Base-by-base conservation (phyloP, 2,888 invertebrate genomes). In the Rhynchonema sp. region DNA sequence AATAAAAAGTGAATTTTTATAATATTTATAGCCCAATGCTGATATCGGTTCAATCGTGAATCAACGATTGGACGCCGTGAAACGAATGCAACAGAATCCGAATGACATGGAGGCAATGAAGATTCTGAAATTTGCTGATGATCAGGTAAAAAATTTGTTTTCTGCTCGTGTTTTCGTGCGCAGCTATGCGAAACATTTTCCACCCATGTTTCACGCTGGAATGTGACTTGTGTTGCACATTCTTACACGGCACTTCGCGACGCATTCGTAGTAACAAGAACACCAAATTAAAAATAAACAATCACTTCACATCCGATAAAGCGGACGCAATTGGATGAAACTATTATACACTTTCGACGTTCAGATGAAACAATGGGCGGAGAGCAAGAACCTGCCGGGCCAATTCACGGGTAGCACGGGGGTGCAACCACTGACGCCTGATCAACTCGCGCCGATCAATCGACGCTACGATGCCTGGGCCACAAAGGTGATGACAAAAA, bases 391-490 rank as follows among this genome's bases (percentile, higher is more conserved):
- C 74, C 66, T 76, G 30, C 85, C 86, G 30, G 92, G 92, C 23
- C 86, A 87, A 76, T 94, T 91, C 78, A 86, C 86, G 46, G 92
- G 92, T 26, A 83, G 84, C 61, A 91, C 91, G 0, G 88, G 90
- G 58, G 87, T 84, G 26, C 83, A 85, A 72, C 82, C 90, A 63
- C 78, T 96, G 64, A 83, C 86, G 23, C 85, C 84, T 59, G 83
- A 85, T 62, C 88, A 94, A 76, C 78, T 94, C 30, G 83, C 85
- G 60, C 77, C 77, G 1, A 66, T 67, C 20, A 70, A 75, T 65
- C 82, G 85, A 69, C 87, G 89, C 60, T 84, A 83, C 63, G 90
- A 92, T 78, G 87, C 91, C 0, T 94, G 94, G 94, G 89, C 87
- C 26, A 86, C 85, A 74, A 38, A 38, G 38, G 38, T 38, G n/a